Evolutionary conservation across 2,113 vertebrate species (phyloP).

Genomic region (Numida meleagris): DNA sequence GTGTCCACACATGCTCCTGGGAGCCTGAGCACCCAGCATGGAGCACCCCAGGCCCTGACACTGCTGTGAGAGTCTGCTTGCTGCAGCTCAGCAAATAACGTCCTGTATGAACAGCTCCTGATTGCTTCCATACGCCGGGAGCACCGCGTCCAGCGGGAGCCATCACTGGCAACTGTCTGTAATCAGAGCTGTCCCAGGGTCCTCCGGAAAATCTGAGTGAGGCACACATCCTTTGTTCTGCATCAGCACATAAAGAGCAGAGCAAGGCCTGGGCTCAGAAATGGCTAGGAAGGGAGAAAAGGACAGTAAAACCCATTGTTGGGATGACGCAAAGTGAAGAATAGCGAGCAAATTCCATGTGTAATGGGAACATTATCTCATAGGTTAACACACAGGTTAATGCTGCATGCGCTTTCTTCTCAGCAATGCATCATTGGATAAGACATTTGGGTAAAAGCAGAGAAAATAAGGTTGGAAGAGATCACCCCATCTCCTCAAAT

Average conservation of each 20-base stretch:
- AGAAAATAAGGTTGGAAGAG: not conserved
- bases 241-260: not conserved
- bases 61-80: not conserved
- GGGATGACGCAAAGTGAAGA: not conserved
- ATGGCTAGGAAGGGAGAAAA: not conserved
- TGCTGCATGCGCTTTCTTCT: not conserved
- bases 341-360: not conserved
- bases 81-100: not conserved
- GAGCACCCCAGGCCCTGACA: not conserved
- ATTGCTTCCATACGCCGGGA: slow-evolving; percentile 60
- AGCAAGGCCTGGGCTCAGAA: not conserved
- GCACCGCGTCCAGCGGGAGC: not conserved
- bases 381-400: slow-evolving; percentile 56
- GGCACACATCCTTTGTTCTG: slow-evolving; percentile 32
- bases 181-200: slow-evolving; percentile 40
- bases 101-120: slow-evolving; percentile 3
- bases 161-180: slow-evolving; percentile 19
- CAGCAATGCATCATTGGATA: not conserved
- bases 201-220: slow-evolving; percentile 34
- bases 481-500: not conserved
- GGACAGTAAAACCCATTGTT: slow-evolving; percentile 44
- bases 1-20: not conserved
- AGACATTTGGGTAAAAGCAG: not conserved
- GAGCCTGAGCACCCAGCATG: not conserved
- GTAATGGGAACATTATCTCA: slow-evolving; percentile 53